These are phyloP conservation scores for Cheilosia grossa DNA, from an alignment of 2,888 invertebrate species.

Conservation along the genomic window DNA sequence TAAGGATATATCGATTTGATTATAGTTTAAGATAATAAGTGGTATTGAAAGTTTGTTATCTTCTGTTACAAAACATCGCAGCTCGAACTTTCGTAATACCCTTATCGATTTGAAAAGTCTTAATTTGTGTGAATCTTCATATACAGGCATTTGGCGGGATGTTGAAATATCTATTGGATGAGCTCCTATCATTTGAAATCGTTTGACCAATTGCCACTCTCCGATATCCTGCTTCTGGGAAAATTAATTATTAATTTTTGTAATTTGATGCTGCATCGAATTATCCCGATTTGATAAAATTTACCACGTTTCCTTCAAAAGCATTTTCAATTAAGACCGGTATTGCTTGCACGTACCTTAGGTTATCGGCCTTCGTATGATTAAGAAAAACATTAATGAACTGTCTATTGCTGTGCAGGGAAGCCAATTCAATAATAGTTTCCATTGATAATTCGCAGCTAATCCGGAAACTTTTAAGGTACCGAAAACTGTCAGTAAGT, in stretches of 20 bases:
- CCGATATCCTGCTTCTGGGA: constrained; percentile 82
- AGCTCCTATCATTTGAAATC: constrained; percentile 88
- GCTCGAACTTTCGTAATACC: constrained; percentile 78
- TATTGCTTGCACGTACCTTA: constrained; percentile 78
- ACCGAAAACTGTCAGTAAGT: constrained; percentile 35
- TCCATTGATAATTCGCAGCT: constrained; percentile 80
- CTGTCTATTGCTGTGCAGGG: constrained; percentile 76
- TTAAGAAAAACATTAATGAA: constrained; percentile 81
- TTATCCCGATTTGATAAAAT: constrained; percentile 17
- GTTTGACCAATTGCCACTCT: constrained; percentile 87
- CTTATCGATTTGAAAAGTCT: constrained; percentile 79
- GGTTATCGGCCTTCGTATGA: constrained; percentile 77
- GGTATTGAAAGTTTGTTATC: constrained; percentile 80
- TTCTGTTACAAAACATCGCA: constrained; percentile 78
- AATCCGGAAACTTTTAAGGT: constrained; percentile 65
- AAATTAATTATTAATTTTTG: background rate
- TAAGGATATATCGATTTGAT: constrained; percentile 78
- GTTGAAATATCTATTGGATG: constrained; percentile 49
- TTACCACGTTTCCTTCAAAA: constrained; percentile 79
- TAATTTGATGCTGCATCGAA: background rate
- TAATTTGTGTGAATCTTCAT: constrained; percentile 79
- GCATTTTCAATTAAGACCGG: constrained; percentile 81
- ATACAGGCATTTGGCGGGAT: background rate
- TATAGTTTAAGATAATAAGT: constrained; percentile 79
- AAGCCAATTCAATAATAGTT: constrained; percentile 80